Evolutionary conservation across 1,140 invertebrate genomes (phyloP).

Genomic region (Drosophila aff.): DNA sequence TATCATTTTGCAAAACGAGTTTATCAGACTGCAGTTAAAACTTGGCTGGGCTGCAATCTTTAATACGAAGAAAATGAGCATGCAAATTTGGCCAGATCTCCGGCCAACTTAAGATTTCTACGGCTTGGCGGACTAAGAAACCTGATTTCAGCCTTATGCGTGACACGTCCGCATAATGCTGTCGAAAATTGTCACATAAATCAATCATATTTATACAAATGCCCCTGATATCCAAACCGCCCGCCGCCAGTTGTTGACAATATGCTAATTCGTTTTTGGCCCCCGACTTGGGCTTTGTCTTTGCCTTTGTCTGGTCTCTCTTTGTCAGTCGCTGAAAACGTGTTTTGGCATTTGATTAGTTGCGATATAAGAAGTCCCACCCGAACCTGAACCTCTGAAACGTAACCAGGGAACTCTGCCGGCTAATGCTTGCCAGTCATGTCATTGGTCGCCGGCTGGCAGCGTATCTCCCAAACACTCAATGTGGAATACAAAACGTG

Average conservation of each 20-base stretch:
- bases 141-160: conserved; percentile 62
- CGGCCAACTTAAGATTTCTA: conserved; percentile 1
- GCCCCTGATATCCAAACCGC: conserved; percentile 71
- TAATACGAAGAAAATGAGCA: conserved; percentile 46
- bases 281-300: conserved; percentile 21
- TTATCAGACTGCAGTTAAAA: conserved; percentile 72
- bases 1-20: conserved; percentile 21
- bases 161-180: conserved; percentile 77
- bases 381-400: conserved; percentile 4
- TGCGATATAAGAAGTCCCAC: conserved; percentile 35
- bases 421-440: conserved; percentile 36
- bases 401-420: conserved; percentile 4
- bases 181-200: conserved; percentile 84
- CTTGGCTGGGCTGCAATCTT: conserved; percentile 53
- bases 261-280: conserved; percentile 61
- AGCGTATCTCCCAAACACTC: not conserved
- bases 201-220: conserved; percentile 84
- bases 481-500: conserved; percentile 22
- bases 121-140: conserved; percentile 6
- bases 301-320: conserved; percentile 16
- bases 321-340: conserved; percentile 61
- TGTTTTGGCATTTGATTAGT: conserved; percentile 81
- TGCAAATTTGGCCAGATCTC: conserved; percentile 56
- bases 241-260: conserved; percentile 46
- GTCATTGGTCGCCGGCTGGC: conserved; percentile 40